Conservation (phyloP, 1,140 invertebrate genomes). For the Nymphalis io region DNA sequence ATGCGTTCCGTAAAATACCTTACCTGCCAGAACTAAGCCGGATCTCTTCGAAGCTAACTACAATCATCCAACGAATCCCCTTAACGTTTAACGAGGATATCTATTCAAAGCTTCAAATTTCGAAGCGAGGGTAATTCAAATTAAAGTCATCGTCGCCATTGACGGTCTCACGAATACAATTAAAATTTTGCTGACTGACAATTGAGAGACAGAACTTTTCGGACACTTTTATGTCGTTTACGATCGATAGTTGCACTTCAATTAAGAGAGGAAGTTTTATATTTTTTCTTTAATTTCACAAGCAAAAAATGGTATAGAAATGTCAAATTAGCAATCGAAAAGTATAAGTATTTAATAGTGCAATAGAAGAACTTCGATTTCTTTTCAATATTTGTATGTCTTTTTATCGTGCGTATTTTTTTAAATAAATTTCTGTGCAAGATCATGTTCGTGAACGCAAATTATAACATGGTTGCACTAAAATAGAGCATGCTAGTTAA, state of each 20-base stretch:
- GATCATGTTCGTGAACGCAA: no score
- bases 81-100: slow-evolving; percentile 5
- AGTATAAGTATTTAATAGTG: no score
- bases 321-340: no score
- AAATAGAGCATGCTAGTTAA: no score
- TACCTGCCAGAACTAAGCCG: not conserved
- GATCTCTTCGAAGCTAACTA: not conserved
- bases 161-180: slow-evolving; percentile 20
- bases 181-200: slow-evolving; percentile 32
- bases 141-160: slow-evolving; percentile 28
- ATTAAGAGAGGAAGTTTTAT: not conserved
- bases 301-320: no score
- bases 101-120: slow-evolving; percentile 12
- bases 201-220: not conserved
- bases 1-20: not conserved
- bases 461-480: no score
- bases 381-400: no score
- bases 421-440: no score
- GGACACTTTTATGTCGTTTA: not conserved
- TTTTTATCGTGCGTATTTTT: no score
- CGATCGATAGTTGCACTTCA: not conserved
- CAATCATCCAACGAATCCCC: slow-evolving; percentile 8
- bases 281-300: not conserved
- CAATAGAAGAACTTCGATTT: no score
- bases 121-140: slow-evolving; percentile 32